Percentiles rank a stretch among this genome's conserved stretches.
Conservation (phyloP, 2,797 vertebrate genomes). For the Pseudochirops cupreus region DNA sequence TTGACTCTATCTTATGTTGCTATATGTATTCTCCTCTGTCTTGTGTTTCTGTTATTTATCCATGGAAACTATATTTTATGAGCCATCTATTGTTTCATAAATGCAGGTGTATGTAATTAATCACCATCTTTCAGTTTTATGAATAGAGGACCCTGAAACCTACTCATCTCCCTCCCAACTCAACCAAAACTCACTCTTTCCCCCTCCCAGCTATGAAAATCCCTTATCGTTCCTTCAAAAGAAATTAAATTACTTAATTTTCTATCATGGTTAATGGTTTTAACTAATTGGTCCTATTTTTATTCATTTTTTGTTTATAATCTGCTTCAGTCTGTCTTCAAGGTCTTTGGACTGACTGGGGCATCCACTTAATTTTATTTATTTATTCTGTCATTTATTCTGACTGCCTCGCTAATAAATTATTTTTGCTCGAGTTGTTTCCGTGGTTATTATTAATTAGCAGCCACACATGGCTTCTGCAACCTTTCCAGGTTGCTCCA, state of each 20-base stretch:
- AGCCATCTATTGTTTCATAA: not conserved
- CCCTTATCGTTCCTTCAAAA: not conserved
- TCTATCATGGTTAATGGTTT: not conserved
- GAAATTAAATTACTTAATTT: not conserved
- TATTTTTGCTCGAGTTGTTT: not conserved
- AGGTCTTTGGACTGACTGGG: not conserved
- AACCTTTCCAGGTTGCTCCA: not conserved
- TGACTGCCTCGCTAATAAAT: not conserved
- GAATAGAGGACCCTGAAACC: not conserved
- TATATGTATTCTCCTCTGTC: not conserved
- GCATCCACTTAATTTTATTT: not conserved
- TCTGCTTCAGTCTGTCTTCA: not conserved
- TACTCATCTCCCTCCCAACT: not conserved
- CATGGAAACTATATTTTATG: not conserved
- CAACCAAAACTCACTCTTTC: not conserved
- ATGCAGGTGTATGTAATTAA: not conserved
- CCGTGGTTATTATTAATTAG: not conserved
- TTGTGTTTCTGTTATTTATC: not conserved
- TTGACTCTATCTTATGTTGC: not conserved
- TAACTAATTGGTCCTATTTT: not conserved
- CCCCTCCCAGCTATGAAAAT: not conserved
- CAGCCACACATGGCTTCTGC: not conserved
- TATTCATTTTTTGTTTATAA: not conserved
- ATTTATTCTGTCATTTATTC: not conserved
- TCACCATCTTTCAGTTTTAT: not conserved